Conservation (phyloP, 2,797 vertebrate species). For the Xerus rutilus region DNA sequence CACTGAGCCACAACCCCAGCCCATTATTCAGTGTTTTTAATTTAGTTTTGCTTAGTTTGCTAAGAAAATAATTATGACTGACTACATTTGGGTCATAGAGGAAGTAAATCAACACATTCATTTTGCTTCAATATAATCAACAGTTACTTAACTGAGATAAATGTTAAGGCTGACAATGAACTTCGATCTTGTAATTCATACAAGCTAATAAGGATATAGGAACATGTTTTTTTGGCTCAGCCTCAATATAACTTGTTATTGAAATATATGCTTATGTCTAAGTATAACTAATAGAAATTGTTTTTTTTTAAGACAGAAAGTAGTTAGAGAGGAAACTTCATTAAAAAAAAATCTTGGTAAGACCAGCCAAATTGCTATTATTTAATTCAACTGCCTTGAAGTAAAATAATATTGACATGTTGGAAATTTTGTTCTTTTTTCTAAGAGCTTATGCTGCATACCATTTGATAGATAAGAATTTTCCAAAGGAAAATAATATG, state of each 20-base stretch:
- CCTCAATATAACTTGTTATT: slow-evolving; percentile 11
- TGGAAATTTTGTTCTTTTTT: slow-evolving; percentile 26
- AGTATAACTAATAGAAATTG: background rate
- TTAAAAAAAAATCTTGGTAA: background rate
- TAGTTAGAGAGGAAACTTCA: background rate
- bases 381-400: slow-evolving; percentile 48
- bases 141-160: background rate
- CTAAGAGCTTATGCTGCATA: slow-evolving; percentile 1
- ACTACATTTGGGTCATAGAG: background rate
- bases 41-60: slow-evolving; percentile 40
- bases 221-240: background rate
- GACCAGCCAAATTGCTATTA: slow-evolving; percentile 5
- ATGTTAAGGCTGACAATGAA: slow-evolving; percentile 20
- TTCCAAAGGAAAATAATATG: slow-evolving; percentile 32
- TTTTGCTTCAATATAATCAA: slow-evolving; percentile 5
- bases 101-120: slow-evolving; percentile 28
- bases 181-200: background rate
- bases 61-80: slow-evolving; percentile 11
- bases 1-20: no score
- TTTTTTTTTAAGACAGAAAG: background rate
- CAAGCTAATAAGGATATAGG: background rate
- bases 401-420: slow-evolving; percentile 12
- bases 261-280: background rate
- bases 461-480: slow-evolving; percentile 11
- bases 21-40: slow-evolving; percentile 29